Percentiles rank a stretch among this genome's conserved stretches.
Evolutionary conservation across 2,888 invertebrate genomes (phyloP).

Genomic region (Drosophila nigritarsus): DNA sequence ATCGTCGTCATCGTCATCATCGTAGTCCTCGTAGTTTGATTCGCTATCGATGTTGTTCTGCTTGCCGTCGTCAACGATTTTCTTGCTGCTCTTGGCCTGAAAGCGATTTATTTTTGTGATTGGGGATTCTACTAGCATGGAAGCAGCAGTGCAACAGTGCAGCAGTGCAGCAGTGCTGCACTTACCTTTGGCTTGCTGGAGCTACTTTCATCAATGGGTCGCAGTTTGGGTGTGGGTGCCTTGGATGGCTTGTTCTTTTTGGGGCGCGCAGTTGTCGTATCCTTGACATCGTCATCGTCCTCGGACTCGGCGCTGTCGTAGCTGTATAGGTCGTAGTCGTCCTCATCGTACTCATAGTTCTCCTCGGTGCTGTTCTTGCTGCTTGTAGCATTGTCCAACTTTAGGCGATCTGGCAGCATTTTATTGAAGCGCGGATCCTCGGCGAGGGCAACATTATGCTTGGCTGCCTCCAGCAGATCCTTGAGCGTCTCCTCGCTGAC

Average conservation of each 20-base stretch:
- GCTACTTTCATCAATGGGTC: conserved; percentile 53
- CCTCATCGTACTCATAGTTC: conserved; percentile 74
- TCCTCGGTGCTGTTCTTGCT: conserved; percentile 62
- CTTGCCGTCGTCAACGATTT: conserved; percentile 44
- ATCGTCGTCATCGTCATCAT: conserved; percentile 63
- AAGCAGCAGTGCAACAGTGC: background rate
- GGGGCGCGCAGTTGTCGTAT: conserved; percentile 49
- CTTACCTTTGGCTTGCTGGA: conserved; percentile 56
- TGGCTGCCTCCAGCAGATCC: conserved; percentile 83
- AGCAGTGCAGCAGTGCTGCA: accelerated
- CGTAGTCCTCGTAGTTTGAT: conserved; percentile 68
- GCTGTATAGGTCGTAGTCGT: conserved; percentile 77
- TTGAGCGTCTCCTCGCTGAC: conserved; percentile 74
- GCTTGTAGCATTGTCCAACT: conserved; percentile 53
- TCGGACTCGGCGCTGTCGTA: conserved; percentile 53
- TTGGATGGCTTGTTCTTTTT: conserved; percentile 65
- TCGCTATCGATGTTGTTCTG: conserved; percentile 71
- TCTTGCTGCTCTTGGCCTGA: conserved; percentile 59
- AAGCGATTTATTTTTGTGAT: background rate
- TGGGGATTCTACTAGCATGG: background rate
- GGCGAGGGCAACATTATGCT: conserved; percentile 75
- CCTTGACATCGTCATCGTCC: conserved; percentile 56
- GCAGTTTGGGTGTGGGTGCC: conserved; percentile 52
- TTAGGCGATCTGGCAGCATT: conserved; percentile 77
- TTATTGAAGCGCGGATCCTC: conserved; percentile 82